A percentile compares a stretch with the other conserved stretches of the same genome.
These are phyloP conservation scores for Diphyllodes magnificus DNA, from an alignment of 2,113 vertebrate genomes.

Conservation along the genomic window DNA sequence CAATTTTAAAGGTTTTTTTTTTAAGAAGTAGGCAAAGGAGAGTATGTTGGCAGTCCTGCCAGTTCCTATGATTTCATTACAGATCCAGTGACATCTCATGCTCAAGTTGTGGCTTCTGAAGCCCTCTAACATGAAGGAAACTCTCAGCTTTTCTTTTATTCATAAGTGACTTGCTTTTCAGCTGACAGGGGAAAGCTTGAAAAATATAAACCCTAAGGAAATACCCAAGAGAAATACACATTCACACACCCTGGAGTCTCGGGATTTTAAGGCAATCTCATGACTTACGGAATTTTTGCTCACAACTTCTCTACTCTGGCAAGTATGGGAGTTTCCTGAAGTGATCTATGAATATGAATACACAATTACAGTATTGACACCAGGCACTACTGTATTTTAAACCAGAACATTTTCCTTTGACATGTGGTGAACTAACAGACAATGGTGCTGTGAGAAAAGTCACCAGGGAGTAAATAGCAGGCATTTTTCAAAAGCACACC, in stretches of 20 bases:
- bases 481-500: neutral
- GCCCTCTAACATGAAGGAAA: neutral
- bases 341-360: neutral
- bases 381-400: neutral
- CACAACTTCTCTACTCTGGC: neutral
- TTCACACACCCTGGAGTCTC: neutral
- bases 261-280: neutral
- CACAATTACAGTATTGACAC: neutral
- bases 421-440: neutral
- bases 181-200: neutral
- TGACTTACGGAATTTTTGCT: neutral
- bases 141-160: constrained; percentile 24
- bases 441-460: neutral
- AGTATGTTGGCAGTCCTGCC: neutral
- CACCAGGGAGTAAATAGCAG: neutral
- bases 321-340: neutral
- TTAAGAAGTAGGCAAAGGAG: neutral
- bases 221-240: neutral
- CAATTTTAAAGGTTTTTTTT: neutral
- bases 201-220: neutral
- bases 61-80: neutral
- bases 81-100: constrained; percentile 2
- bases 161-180: neutral
- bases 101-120: neutral
- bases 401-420: neutral